Evolutionary conservation across 2,113 vertebrate genomes (phyloP), one percentile per base, ranked within the genome.

Genomic region (Tragulus kanchil): DNA sequence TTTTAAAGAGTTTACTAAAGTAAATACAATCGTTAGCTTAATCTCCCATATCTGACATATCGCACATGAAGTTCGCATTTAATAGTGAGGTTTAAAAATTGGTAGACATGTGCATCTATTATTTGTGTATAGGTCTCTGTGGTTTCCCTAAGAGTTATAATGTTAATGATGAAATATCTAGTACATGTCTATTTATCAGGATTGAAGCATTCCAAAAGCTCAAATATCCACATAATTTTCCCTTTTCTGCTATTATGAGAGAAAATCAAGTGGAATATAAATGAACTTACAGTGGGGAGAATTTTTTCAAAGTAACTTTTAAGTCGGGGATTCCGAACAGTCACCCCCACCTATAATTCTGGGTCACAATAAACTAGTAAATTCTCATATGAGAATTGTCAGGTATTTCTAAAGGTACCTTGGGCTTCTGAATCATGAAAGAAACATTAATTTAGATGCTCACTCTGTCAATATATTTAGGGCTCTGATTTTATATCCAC

Each of bases 21-120:
- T 94, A 96, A 98, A 98, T 78, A 62, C 3, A 50, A 95, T 93
- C 25, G 19, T 95, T 89, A 85, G 71, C 69, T 83, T 90, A 97
- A 97, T 78, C 54, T 23, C 59, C 78, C 16, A 15, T 48, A 69
- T 67, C 90, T 96, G 79, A 96, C 36, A 21, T 42, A 65, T 59
- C 90, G 94, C 79, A 96, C 50, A 4, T 54, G 77, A 96, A 89
- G 87, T 90, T 97, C 54, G 31, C 17, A 88, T 97, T 96, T 90
- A 96, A 94, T 12, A 93, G 96, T 12, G 48, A 96, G 26, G 31
- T 83, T 96, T 87, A 89, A 65, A 65, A 90, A 78, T 6, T 19
- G 69, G 59, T 65, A 12, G 23, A 28, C 67, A 16, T 79, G 89
- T 62, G 73, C 15, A 13, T 61, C 50, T 97, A 58, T 82, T 79